Percentiles rank a stretch among this genome's conserved stretches.
Conservation (phyloP, 2,113 vertebrate species). For the Isurus oxyrinchus region DNA sequence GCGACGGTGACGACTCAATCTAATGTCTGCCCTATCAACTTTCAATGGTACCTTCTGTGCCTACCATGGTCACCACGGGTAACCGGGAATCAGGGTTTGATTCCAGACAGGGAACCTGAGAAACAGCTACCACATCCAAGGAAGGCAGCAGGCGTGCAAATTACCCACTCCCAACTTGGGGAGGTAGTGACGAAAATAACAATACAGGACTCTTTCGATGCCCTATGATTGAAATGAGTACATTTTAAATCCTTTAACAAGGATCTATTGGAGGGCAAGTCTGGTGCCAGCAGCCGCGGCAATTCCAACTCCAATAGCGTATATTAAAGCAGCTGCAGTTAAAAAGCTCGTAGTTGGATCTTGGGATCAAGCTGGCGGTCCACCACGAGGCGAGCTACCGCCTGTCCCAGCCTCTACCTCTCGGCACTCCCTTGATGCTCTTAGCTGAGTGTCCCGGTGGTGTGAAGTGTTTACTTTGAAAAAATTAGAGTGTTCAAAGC, state of each 20-base stretch:
- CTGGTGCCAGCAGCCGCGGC: neutral
- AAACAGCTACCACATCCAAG: too few relatives aligned
- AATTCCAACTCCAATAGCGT: neutral
- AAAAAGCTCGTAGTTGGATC: too few relatives aligned
- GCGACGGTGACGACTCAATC: slow-evolving; percentile 36
- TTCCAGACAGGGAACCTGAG: slow-evolving; percentile 31
- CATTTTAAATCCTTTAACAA: neutral
- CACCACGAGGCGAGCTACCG: too few relatives aligned
- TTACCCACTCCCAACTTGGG: too few relatives aligned
- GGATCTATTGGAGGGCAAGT: neutral
- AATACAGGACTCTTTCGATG: neutral
- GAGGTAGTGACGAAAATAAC: neutral
- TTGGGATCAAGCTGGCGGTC: too few relatives aligned
- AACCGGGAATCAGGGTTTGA: slow-evolving; percentile 42
- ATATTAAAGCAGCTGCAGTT: neutral
- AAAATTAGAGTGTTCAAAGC: too few relatives aligned
- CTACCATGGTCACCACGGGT: slow-evolving; percentile 48
- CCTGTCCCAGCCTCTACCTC: too few relatives aligned
- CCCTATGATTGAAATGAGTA: too few relatives aligned
- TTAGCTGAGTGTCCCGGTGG: too few relatives aligned
- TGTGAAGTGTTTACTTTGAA: too few relatives aligned
- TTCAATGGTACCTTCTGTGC: slow-evolving; percentile 45
- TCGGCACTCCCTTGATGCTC: too few relatives aligned
- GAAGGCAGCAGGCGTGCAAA: too few relatives aligned
- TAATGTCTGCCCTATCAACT: slow-evolving; percentile 45